Percentiles rank a stretch among this genome's conserved stretches.
Evolutionary conservation across 2,113 vertebrate species (phyloP).

Genomic region (Cephalopterus ornatus): DNA sequence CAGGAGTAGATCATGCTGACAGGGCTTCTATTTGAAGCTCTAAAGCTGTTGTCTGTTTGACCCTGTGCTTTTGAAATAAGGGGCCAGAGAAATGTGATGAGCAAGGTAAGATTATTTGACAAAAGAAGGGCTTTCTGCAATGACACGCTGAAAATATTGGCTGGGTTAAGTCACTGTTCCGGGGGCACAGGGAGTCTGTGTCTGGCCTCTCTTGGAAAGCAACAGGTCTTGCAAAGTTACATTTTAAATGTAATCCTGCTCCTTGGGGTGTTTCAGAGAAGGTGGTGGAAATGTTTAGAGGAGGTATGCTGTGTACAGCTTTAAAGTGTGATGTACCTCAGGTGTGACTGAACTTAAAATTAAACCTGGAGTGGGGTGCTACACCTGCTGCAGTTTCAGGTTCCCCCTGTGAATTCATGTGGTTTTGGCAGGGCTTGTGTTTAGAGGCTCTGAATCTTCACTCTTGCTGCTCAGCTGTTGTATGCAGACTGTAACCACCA

Average conservation of each 20-base stretch:
- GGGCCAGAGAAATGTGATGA: background rate
- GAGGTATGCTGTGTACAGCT: background rate
- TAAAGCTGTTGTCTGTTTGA: background rate
- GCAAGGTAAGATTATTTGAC: constrained; percentile 17
- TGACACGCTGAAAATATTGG: accelerated
- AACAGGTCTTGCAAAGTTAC: background rate
- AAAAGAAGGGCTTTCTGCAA: background rate
- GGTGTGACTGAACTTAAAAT: background rate
- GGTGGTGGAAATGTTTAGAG: background rate
- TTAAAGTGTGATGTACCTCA: background rate
- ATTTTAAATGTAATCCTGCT: background rate
- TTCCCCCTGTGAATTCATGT: background rate
- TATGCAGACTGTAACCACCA: background rate
- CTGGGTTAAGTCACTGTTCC: background rate
- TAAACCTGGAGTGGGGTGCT: background rate
- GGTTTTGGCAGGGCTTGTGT: background rate
- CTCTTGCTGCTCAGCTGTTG: accelerated
- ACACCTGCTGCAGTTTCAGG: background rate
- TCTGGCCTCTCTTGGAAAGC: background rate
- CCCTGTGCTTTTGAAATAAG: background rate
- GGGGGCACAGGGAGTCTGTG: accelerated
- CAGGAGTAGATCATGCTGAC: background rate
- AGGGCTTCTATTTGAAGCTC: background rate
- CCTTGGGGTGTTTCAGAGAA: background rate
- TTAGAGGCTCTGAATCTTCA: background rate